Percentiles rank a stretch among this genome's conserved stretches.
These are phyloP conservation scores for Eumacrocentrus americanus DNA, from an alignment of 2,888 invertebrate species.

Conservation along the genomic window DNA sequence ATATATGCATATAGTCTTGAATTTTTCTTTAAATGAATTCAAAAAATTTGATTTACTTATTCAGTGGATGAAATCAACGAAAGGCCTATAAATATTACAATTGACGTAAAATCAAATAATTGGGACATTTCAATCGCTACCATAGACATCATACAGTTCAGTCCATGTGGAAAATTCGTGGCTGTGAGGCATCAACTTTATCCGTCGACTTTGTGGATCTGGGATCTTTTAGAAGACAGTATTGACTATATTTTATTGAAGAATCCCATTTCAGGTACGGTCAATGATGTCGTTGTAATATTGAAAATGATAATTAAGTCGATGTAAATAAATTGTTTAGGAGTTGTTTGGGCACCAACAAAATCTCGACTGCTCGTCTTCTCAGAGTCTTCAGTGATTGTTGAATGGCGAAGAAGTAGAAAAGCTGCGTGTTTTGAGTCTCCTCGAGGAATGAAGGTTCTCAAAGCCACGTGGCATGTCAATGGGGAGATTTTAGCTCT, in stretches of 20 bases:
- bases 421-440: constrained; percentile 41
- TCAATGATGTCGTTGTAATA: no score
- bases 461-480: constrained; percentile 52
- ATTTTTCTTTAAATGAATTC: no score
- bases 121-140: constrained; percentile 42
- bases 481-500: constrained; percentile 43
- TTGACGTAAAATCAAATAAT: constrained; percentile 38
- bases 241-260: constrained; percentile 53
- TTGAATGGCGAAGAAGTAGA: constrained; percentile 49
- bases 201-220: constrained; percentile 56
- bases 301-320: no score
- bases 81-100: constrained; percentile 53
- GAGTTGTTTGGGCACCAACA: constrained; percentile 49
- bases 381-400: constrained; percentile 48
- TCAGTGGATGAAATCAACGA: constrained; percentile 52
- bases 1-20: no score
- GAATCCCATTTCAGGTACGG: constrained; percentile 50
- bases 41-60: neutral
- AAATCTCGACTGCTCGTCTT: constrained; percentile 45
- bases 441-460: constrained; percentile 47
- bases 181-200: constrained; percentile 54
- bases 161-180: constrained; percentile 53
- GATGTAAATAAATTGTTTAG: constrained; percentile 34
- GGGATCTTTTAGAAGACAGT: constrained; percentile 50
- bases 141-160: constrained; percentile 54